A percentile compares a stretch with the other conserved stretches of the same genome.
Evolutionary conservation across 2,113 vertebrate species (phyloP).

Genomic region (Marmota monax): DNA sequence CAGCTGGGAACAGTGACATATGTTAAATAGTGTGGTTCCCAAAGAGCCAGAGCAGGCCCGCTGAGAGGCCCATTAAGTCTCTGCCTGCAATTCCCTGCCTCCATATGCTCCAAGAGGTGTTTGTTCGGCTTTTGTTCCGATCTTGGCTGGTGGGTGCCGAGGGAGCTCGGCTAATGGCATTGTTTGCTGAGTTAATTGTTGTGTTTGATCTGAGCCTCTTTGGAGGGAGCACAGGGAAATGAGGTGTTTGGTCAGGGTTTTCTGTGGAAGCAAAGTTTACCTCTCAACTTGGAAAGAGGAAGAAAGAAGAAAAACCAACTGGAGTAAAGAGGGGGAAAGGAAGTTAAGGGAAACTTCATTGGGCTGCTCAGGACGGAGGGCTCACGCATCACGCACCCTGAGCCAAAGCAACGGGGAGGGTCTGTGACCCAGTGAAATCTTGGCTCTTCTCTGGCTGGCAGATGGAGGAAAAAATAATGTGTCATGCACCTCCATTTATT

Average conservation of each 20-base stretch:
- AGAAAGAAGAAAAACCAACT: background rate
- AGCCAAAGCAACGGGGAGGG: fast-evolving
- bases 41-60: conserved; percentile 76
- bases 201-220: conserved; percentile 86
- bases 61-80: conserved; percentile 84
- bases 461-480: background rate
- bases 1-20: conserved; percentile 79
- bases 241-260: conserved; percentile 80
- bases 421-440: background rate
- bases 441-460: background rate
- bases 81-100: conserved; percentile 86
- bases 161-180: conserved; percentile 85
- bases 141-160: conserved; percentile 85
- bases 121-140: conserved; percentile 87
- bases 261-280: conserved; percentile 61
- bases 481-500: background rate
- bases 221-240: conserved; percentile 80
- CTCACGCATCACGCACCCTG: fast-evolving
- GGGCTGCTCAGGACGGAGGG: background rate
- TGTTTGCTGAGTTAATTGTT: conserved; percentile 92
- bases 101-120: conserved; percentile 86
- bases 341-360: background rate
- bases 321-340: background rate
- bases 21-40: conserved; percentile 79
- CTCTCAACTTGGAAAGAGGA: background rate